Percentiles rank a stretch among this genome's conserved stretches.
Evolutionary conservation across 2,797 vertebrate species (phyloP).

Genomic region (Oophaga sylvatica): DNA sequence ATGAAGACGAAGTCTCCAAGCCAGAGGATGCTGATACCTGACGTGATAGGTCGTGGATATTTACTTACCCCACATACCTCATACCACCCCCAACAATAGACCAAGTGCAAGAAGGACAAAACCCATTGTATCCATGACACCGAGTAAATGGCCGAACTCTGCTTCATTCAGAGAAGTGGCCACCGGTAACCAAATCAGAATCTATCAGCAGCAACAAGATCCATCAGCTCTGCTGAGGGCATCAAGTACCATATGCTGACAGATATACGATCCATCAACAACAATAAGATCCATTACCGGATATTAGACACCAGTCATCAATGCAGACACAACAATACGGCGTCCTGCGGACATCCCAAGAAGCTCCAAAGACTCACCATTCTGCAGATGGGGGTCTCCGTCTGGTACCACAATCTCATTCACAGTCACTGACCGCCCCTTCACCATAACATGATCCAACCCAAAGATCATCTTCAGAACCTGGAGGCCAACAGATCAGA

Average conservation of each 20-base stretch:
- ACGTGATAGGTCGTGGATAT: background rate
- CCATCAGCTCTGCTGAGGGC: too few relatives aligned
- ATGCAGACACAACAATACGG: background rate
- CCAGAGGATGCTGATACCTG: conserved; percentile 88
- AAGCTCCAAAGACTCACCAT: conserved; percentile 71
- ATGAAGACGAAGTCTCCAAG: conserved; percentile 89
- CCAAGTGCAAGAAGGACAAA: too few relatives aligned
- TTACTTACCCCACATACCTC: background rate
- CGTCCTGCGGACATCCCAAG: background rate
- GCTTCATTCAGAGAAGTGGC: too few relatives aligned
- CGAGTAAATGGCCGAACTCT: too few relatives aligned
- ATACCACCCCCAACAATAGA: background rate
- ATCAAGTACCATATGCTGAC: too few relatives aligned
- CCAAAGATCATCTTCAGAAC: conserved; percentile 82
- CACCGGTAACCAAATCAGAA: too few relatives aligned
- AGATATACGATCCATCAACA: too few relatives aligned
- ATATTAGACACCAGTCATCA: background rate
- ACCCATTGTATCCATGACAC: too few relatives aligned
- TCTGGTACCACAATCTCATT: conserved; percentile 72
- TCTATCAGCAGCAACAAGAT: too few relatives aligned
- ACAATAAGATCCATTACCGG: background rate
- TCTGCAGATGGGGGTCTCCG: conserved; percentile 77
- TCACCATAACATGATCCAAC: conserved; percentile 74
- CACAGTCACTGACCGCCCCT: conserved; percentile 75
- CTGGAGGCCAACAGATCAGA: conserved; percentile 62